Evolutionary conservation across 2,797 vertebrate species (phyloP).

Genomic region (Sarcophilus harrisii): DNA sequence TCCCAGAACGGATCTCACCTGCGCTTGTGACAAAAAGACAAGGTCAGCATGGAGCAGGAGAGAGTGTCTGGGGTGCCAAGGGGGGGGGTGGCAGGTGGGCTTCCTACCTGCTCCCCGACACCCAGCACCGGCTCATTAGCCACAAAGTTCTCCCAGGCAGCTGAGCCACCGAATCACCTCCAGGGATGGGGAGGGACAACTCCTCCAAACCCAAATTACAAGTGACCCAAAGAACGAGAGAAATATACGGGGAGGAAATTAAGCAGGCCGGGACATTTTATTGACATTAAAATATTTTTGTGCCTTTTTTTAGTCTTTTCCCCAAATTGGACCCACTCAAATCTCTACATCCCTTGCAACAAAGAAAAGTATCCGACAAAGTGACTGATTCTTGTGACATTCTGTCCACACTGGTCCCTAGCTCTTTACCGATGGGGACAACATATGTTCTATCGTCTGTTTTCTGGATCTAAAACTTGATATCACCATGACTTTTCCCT

Average conservation of each 20-base stretch:
- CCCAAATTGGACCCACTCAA: not conserved
- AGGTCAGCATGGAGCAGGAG: not conserved
- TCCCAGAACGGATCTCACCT: not conserved
- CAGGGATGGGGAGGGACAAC: not conserved
- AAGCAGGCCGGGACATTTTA: not conserved
- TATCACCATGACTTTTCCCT: not conserved
- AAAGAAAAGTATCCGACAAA: not conserved
- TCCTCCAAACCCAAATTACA: not conserved
- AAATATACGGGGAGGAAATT: not conserved
- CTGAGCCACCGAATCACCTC: not conserved
- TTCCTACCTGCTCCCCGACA: not conserved
- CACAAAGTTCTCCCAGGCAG: too few species aligned
- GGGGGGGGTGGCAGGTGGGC: not conserved
- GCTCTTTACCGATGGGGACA: not conserved
- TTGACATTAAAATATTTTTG: not conserved
- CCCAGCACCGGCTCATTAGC: not conserved
- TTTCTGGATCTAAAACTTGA: not conserved
- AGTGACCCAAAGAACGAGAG: not conserved
- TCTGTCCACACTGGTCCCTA: not conserved
- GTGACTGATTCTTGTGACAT: not conserved
- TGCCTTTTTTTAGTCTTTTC: not conserved
- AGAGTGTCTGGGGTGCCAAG: accelerated
- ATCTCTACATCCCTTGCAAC: not conserved
- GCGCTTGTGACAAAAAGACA: not conserved
- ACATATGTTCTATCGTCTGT: not conserved